Evolutionary conservation across 2,113 vertebrate genomes (phyloP).

Genomic region (Fregata magnificens): DNA sequence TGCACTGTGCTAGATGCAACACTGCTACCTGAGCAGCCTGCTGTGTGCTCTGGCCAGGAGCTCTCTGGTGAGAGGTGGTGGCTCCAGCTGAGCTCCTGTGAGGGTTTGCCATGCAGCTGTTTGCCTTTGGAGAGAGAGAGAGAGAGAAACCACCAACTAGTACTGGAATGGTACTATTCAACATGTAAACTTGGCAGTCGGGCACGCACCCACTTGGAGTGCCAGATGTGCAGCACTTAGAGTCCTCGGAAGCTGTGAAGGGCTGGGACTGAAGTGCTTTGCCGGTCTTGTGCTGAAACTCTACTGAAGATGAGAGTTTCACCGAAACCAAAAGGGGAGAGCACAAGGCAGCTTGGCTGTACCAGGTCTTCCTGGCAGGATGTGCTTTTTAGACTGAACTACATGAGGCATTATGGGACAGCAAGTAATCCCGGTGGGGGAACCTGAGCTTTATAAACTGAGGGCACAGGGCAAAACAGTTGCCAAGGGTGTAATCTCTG

Average conservation of each 20-base stretch:
- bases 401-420: neutral
- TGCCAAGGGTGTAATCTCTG: constrained; percentile 38
- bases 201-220: constrained; percentile 16
- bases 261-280: neutral
- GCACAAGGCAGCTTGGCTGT: rapidly evolving
- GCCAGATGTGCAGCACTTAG: neutral
- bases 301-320: neutral
- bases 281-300: rapidly evolving
- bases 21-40: neutral
- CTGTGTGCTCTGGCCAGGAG: rapidly evolving
- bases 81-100: neutral
- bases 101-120: neutral
- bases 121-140: neutral
- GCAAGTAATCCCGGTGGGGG: neutral
- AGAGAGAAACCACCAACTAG: too few species aligned
- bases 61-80: neutral
- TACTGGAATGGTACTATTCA: neutral
- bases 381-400: neutral
- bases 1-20: rapidly evolving
- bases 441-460: neutral
- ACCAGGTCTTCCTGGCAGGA: neutral
- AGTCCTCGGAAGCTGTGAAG: neutral
- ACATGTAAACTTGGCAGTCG: constrained; percentile 14
- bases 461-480: neutral
- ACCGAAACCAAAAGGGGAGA: neutral